A percentile compares a stretch with the other conserved stretches of the same genome.
Conservation (phyloP, 2,888 invertebrate species). For the Nemotelus pantherinus region DNA sequence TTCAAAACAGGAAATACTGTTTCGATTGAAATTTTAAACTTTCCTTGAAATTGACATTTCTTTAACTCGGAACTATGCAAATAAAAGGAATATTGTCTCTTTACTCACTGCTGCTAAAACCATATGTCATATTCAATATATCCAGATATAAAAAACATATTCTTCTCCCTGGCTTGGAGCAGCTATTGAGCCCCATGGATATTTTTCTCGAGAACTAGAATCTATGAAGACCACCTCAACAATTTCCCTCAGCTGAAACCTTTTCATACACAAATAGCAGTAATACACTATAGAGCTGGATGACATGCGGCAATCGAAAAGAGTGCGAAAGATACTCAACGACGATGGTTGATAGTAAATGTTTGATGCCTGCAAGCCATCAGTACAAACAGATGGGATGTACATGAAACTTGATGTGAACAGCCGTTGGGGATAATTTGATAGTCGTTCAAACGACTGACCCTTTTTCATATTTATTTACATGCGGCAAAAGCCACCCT, state of each 20-base stretch:
- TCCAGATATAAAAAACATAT: too few species aligned
- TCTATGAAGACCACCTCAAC: not conserved
- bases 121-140: too few species aligned
- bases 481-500: not conserved
- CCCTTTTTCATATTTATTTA: conserved; percentile 23
- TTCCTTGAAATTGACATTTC: too few species aligned
- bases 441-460: conserved; percentile 27
- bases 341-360: conserved; percentile 23
- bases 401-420: conserved; percentile 42
- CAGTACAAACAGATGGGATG: conserved; percentile 39
- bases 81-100: too few species aligned
- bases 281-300: not conserved
- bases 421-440: conserved; percentile 44
- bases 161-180: too few species aligned
- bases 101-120: too few species aligned
- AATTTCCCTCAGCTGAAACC: not conserved
- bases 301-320: conserved; percentile 1
- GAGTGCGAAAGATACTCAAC: conserved; percentile 19
- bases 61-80: too few species aligned
- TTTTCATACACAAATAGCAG: not conserved
- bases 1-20: too few species aligned
- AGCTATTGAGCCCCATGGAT: too few species aligned
- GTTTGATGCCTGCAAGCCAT: conserved; percentile 40
- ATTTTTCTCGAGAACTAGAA: too few species aligned
- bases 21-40: too few species aligned